Evolutionary conservation across 2,797 vertebrate species (phyloP).

Genomic region (Sciaenops ocellatus): DNA sequence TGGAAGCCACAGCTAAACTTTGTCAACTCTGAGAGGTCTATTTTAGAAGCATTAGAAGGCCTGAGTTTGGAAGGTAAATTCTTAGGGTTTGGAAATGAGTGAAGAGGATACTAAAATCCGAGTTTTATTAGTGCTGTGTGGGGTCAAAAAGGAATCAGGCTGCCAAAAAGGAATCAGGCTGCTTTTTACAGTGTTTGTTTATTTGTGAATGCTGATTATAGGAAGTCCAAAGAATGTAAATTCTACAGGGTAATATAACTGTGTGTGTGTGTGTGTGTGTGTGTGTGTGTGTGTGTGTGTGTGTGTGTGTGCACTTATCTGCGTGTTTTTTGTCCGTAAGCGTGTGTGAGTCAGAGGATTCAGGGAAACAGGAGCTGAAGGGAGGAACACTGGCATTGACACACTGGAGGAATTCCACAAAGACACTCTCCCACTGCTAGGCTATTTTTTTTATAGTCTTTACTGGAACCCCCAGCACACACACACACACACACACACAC

Average conservation of each 20-base stretch:
- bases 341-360: constrained; percentile 80
- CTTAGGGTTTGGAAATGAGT: constrained; percentile 21
- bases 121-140: constrained; percentile 11
- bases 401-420: constrained; percentile 81
- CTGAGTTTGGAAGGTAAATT: constrained; percentile 22
- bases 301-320: constrained; percentile 10
- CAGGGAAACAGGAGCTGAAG: constrained; percentile 77
- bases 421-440: constrained; percentile 47
- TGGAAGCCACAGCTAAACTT: constrained; percentile 53
- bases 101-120: not conserved
- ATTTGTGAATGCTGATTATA: constrained; percentile 19
- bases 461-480: constrained; percentile 63
- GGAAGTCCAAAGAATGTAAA: constrained; percentile 27
- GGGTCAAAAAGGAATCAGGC: not conserved
- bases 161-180: not conserved
- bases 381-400: constrained; percentile 75
- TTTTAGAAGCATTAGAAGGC: constrained; percentile 48
- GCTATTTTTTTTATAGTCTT: constrained; percentile 49
- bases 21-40: constrained; percentile 41
- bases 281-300: constrained; percentile 28
- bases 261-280: constrained; percentile 2
- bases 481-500: constrained; percentile 28
- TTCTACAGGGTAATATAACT: not conserved
- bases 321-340: not conserved
- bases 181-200: constrained; percentile 13